Percentiles rank a stretch among this genome's conserved stretches.
These are phyloP conservation scores for Cinclus mexicanus DNA, from an alignment of 2,113 vertebrate genomes.

Conservation along the genomic window DNA sequence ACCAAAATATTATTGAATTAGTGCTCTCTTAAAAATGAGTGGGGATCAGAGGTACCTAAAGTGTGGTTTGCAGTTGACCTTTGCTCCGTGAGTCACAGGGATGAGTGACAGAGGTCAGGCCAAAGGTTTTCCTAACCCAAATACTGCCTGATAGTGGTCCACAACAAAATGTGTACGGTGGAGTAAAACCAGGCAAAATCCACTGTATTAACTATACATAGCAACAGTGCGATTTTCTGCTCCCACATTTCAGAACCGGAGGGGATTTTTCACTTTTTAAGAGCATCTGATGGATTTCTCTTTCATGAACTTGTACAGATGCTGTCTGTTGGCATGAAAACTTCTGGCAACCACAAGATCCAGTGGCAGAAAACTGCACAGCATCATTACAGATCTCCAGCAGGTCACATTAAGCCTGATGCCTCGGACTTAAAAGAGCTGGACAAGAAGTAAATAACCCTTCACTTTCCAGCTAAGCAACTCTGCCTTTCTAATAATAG, in stretches of 20 bases:
- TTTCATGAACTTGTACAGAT: neutral
- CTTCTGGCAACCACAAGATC: neutral
- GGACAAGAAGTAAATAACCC: constrained; percentile 9
- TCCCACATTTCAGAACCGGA: neutral
- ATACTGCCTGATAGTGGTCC: neutral
- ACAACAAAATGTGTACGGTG: neutral
- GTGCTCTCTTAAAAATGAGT: neutral
- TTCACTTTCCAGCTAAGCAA: neutral
- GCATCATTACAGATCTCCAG: neutral
- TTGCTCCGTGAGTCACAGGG: neutral
- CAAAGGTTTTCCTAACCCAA: constrained; percentile 14
- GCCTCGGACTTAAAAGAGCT: neutral
- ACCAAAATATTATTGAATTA: constrained; percentile 14
- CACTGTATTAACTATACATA: neutral
- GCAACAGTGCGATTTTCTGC: accelerated
- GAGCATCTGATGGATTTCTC: neutral
- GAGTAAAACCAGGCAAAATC: neutral
- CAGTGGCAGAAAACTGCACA: neutral
- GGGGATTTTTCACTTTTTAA: neutral
- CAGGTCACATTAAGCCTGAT: neutral
- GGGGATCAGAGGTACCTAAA: neutral
- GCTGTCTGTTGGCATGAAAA: neutral
- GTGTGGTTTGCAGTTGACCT: constrained; percentile 24
- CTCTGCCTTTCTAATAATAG: constrained; percentile 13
- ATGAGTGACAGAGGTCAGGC: constrained; percentile 56